Evolutionary conservation across 2,113 vertebrate genomes (phyloP).

Genomic region (Peromyscus maniculatus): DNA sequence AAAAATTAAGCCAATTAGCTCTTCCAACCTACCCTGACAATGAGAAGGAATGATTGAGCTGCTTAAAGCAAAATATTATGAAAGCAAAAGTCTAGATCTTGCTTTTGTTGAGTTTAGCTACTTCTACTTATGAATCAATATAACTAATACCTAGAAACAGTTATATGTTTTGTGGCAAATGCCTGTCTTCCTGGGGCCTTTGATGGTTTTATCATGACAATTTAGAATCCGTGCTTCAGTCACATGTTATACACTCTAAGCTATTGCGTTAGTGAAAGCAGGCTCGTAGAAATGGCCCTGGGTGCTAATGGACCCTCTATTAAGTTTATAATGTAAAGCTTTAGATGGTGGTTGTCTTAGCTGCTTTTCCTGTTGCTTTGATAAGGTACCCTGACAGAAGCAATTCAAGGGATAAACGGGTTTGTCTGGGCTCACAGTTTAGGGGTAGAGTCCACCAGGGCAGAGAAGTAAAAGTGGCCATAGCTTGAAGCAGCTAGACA

Average conservation of each 20-base stretch:
- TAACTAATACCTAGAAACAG: constrained; percentile 44
- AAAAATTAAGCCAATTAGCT: constrained; percentile 52
- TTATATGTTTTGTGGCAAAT: constrained; percentile 27
- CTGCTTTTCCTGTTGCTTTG: background rate
- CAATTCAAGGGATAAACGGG: too few relatives aligned
- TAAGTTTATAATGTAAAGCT: background rate
- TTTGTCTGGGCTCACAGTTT: background rate
- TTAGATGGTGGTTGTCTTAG: background rate
- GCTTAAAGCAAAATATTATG: constrained; percentile 47
- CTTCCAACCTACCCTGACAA: background rate
- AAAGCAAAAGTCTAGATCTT: background rate
- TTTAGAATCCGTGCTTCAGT: constrained; percentile 40
- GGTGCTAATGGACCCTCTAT: background rate
- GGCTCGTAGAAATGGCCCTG: background rate
- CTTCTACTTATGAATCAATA: constrained; percentile 59
- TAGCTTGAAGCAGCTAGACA: background rate
- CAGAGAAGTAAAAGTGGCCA: background rate
- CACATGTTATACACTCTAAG: background rate
- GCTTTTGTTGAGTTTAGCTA: background rate
- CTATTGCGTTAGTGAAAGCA: background rate
- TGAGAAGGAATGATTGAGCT: constrained; percentile 43
- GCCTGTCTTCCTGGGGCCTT: background rate
- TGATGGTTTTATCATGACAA: constrained; percentile 9
- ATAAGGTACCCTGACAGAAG: background rate
- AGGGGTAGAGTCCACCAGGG: background rate